Evolutionary conservation across 2,888 invertebrate genomes (phyloP).

Genomic region (Eupithecia centaureata): DNA sequence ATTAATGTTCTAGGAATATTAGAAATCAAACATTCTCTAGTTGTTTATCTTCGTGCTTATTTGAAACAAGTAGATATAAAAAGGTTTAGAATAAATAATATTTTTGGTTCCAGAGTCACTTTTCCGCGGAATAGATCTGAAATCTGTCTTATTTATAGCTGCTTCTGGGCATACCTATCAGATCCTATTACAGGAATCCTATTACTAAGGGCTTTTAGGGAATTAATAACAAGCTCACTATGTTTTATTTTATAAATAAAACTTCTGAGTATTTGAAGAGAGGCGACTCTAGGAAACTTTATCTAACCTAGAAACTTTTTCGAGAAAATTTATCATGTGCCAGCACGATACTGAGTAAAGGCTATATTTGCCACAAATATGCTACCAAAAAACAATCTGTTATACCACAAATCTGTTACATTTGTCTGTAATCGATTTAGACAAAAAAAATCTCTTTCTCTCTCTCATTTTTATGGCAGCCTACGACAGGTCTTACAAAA

Average conservation of each 20-base stretch:
- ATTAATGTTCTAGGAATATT: background rate
- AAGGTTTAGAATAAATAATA: conserved; percentile 1
- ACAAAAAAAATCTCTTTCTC: no score
- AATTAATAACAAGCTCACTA: background rate
- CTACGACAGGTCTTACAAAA: background rate
- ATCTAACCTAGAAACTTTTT: background rate
- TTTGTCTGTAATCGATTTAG: no score
- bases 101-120: background rate
- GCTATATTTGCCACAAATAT: no score
- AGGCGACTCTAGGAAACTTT: background rate
- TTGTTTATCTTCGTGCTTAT: background rate
- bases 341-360: no score
- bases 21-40: background rate
- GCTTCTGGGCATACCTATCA: conserved; percentile 23
- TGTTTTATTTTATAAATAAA: background rate
- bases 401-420: no score
- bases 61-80: background rate
- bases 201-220: conserved; percentile 21
- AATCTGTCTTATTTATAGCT: conserved; percentile 16
- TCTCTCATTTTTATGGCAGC: no score
- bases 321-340: background rate
- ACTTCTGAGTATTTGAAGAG: background rate
- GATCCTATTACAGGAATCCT: conserved; percentile 25
- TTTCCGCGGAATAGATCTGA: background rate
- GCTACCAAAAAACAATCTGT: no score